These are phyloP conservation scores for Dicyrtomina minuta DNA, from an alignment of 2,888 invertebrate genomes.

Conservation along the genomic window DNA sequence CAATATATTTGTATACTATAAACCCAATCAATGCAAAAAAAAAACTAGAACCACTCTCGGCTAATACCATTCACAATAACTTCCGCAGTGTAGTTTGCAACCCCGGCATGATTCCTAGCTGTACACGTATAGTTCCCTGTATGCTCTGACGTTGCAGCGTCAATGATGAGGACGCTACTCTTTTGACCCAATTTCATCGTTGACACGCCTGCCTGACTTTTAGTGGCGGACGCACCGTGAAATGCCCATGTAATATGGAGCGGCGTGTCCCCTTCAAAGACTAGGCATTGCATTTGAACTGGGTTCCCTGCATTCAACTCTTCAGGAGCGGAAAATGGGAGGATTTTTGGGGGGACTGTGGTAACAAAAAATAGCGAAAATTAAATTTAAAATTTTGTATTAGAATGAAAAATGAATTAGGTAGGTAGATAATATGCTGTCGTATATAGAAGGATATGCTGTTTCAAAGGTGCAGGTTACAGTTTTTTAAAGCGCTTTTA, in stretches of 20 bases:
- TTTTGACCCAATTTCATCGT: conserved; percentile 59
- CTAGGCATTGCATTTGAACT: conserved; percentile 54
- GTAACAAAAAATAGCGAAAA: not conserved
- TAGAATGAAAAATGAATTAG: too few species aligned
- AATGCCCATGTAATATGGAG: conserved; percentile 62
- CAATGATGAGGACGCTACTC: conserved; percentile 68
- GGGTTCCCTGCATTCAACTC: conserved; percentile 53
- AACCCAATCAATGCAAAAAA: not conserved
- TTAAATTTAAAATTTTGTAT: too few species aligned
- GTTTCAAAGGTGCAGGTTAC: too few species aligned
- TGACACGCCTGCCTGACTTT: conserved; percentile 42
- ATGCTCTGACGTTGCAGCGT: conserved; percentile 69
- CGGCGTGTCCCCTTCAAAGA: conserved; percentile 57
- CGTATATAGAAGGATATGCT: too few species aligned
- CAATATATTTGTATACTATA: not conserved
- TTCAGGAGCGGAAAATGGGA: conserved; percentile 53
- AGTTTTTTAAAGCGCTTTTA: too few species aligned
- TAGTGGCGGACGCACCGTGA: conserved; percentile 60
- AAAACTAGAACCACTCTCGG: not conserved
- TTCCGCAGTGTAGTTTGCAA: conserved; percentile 66
- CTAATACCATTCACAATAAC: conserved; percentile 62
- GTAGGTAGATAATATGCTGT: not conserved
- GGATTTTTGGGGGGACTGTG: conserved; percentile 54
- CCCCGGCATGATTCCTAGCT: conserved; percentile 71
- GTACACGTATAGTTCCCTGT: conserved; percentile 75